A percentile compares a stretch with the other conserved stretches of the same genome.
phyloP scores from a whole-genome alignment of 2,888 invertebrate species.

The Eubasilissa splendida region DNA sequence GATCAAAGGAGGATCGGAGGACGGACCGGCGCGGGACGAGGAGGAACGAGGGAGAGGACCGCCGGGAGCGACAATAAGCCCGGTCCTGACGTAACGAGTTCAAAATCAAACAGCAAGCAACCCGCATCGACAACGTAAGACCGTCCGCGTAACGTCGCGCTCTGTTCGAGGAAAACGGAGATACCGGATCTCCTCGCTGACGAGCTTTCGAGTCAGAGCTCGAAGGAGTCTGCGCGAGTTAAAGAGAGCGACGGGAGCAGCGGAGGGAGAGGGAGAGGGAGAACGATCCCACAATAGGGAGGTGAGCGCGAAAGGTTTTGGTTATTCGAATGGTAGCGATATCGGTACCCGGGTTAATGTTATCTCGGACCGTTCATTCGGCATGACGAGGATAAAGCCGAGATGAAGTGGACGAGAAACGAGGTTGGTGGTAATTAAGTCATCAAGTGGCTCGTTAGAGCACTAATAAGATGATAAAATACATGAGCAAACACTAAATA shows the following conservation, averaged over 20 bases:
- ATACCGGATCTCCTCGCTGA: not conserved
- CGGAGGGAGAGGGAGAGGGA: slow-evolving; percentile 17
- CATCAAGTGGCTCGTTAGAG: too few relatives aligned
- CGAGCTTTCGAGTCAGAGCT: not conserved
- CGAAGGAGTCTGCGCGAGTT: not conserved
- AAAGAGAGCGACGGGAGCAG: slow-evolving; percentile 30
- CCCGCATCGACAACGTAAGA: not conserved
- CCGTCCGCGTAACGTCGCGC: not conserved
- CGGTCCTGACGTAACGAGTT: slow-evolving; percentile 1
- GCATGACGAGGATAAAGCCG: not conserved
- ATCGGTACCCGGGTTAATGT: not conserved
- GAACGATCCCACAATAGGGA: slow-evolving; percentile 17
- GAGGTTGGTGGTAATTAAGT: not conserved
- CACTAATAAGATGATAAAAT: too few relatives aligned
- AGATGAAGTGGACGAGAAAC: not conserved
- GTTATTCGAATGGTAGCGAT: not conserved
- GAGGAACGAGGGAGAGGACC: not conserved
- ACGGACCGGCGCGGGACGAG: not conserved
- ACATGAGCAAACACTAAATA: too few relatives aligned
- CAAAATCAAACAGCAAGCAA: not conserved
- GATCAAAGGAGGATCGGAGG: slow-evolving; percentile 42
- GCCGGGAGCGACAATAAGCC: slow-evolving; percentile 41
- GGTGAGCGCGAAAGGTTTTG: not conserved
- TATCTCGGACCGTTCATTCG: slow-evolving; percentile 10
- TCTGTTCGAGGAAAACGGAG: not conserved